Percentiles rank a stretch among this genome's conserved stretches.
phyloP scores from a whole-genome alignment of 2,888 invertebrate genomes.

The Slavum lentiscoides region DNA sequence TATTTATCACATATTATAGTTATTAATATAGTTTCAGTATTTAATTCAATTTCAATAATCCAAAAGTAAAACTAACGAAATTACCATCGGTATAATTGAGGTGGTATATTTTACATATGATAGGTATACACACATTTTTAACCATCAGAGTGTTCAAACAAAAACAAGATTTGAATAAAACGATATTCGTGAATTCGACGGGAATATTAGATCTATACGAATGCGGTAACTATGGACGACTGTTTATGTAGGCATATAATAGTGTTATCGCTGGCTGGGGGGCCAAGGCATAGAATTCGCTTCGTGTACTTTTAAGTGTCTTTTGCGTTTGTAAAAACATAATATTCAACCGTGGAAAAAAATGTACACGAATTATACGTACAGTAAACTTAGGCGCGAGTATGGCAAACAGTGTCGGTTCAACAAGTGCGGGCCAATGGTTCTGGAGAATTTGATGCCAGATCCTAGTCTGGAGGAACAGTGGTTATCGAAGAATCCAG shows the following conservation, averaged over 20 bases:
- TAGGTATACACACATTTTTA: too few species aligned
- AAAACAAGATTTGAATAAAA: background rate
- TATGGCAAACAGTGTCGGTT: conserved; percentile 75
- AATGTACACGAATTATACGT: conserved; percentile 62
- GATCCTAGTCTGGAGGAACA: conserved; percentile 67
- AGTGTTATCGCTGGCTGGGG: background rate
- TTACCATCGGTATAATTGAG: too few species aligned
- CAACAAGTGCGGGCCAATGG: conserved; percentile 65
- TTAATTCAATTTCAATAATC: too few species aligned
- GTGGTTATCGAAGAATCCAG: conserved; percentile 68
- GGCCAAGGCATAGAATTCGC: background rate
- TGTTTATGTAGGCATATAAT: background rate
- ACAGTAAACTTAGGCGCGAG: conserved; percentile 71
- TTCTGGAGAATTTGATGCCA: conserved; percentile 59
- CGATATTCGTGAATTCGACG: background rate
- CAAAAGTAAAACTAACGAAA: too few species aligned
- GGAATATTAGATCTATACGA: background rate
- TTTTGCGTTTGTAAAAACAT: background rate
- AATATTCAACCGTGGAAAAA: background rate
- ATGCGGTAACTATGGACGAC: conserved; percentile 8
- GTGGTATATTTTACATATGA: too few species aligned
- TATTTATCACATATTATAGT: too few species aligned
- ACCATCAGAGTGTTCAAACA: background rate
- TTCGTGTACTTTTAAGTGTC: background rate
- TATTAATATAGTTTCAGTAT: too few species aligned